These are phyloP conservation scores for Eurypyga helias DNA, from an alignment of 2,113 vertebrate species.

Conservation along the genomic window DNA sequence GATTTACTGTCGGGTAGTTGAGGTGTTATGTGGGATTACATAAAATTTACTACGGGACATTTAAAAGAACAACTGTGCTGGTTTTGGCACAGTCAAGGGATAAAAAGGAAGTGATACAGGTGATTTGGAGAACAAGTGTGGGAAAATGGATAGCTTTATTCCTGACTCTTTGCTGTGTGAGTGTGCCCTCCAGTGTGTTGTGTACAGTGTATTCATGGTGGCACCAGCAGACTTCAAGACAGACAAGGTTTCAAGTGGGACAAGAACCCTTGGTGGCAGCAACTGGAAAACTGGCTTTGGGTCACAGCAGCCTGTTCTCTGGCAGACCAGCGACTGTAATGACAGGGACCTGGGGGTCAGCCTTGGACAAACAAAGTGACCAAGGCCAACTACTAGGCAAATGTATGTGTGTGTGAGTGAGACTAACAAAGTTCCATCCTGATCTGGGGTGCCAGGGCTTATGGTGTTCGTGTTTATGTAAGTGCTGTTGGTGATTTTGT, in stretches of 20 bases:
- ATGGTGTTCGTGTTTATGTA: fast-evolving
- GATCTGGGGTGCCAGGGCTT: neutral
- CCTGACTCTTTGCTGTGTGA: neutral
- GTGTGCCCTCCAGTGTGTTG: neutral
- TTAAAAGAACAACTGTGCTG: neutral
- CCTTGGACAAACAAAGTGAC: neutral
- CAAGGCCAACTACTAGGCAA: fast-evolving
- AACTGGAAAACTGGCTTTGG: neutral
- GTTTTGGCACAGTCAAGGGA: neutral
- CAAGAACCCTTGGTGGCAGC: neutral
- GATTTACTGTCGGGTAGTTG: neutral
- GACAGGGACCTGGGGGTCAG: neutral
- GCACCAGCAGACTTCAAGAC: neutral
- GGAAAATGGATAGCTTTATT: neutral
- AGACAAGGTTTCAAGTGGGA: neutral
- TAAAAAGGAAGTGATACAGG: neutral
- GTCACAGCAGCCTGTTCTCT: neutral
- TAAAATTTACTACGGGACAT: neutral
- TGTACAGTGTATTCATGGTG: no score
- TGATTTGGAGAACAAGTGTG: neutral
- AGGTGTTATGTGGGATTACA: neutral
- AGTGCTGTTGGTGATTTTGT: neutral
- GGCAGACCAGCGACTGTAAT: neutral
- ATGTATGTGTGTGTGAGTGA: neutral
- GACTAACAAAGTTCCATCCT: neutral